Evolutionary conservation across 1,140 invertebrate species (phyloP).

Genomic region (Brachionus sp.): DNA sequence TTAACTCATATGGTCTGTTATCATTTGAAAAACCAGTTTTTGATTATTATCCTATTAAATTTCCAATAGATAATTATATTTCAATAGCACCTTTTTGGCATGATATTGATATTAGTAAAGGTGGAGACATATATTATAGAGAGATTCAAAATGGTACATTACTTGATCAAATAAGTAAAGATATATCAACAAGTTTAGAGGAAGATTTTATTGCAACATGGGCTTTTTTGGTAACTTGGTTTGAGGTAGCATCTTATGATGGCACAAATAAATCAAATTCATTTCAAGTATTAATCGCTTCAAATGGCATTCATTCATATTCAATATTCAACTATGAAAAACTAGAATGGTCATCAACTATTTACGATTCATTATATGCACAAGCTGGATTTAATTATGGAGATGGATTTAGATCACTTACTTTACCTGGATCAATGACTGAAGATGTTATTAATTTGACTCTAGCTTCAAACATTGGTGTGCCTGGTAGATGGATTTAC

Average conservation of each 20-base stretch:
- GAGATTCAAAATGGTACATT: background rate
- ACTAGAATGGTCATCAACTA: background rate
- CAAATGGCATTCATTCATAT: background rate
- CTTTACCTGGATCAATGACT: background rate
- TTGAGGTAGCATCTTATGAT: background rate
- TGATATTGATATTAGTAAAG: background rate
- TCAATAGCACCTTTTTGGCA: background rate
- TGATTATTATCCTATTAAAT: background rate
- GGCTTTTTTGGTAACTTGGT: background rate
- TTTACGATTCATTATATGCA: background rate
- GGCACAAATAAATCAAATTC: background rate
- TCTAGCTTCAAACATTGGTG: background rate
- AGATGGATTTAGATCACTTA: background rate
- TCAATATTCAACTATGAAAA: background rate
- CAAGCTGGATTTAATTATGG: conserved; percentile 14
- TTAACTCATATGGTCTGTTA: background rate
- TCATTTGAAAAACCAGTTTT: background rate
- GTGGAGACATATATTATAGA: background rate
- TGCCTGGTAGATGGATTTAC: background rate
- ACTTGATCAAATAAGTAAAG: background rate
- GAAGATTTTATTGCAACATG: background rate
- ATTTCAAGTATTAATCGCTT: background rate
- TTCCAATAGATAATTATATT: background rate
- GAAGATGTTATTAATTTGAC: background rate
- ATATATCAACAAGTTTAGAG: background rate